Evolutionary conservation across 2,888 invertebrate genomes (phyloP).

Genomic region (Campaea margaritaria): DNA sequence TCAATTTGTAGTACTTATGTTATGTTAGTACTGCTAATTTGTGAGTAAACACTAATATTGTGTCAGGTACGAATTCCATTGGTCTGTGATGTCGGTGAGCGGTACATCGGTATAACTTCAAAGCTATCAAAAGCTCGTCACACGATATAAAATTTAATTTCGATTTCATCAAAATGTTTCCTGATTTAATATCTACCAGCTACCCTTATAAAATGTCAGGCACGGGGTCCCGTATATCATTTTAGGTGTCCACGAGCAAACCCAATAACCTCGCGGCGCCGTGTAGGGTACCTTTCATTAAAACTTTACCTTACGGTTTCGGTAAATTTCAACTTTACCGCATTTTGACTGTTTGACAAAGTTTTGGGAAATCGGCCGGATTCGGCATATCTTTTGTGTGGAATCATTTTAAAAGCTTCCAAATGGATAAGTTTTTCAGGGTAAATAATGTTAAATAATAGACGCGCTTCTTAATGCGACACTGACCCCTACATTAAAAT

Average conservation of each 20-base stretch:
- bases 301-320: constrained; percentile 28
- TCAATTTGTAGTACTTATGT: no score
- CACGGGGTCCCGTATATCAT: constrained; percentile 25
- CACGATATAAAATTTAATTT: constrained; percentile 10
- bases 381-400: background rate
- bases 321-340: constrained; percentile 31
- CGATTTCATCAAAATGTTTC: constrained; percentile 25
- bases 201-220: constrained; percentile 29
- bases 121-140: constrained; percentile 15
- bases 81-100: no score
- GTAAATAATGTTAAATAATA: no score
- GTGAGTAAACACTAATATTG: no score
- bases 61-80: no score
- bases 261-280: constrained; percentile 24
- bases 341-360: constrained; percentile 24
- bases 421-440: no score
- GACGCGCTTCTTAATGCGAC: no score
- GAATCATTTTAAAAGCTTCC: no score
- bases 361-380: constrained; percentile 10
- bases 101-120: background rate
- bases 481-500: no score
- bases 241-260: constrained; percentile 28
- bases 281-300: constrained; percentile 32
- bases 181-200: constrained; percentile 26
- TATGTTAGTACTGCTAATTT: no score